These are phyloP conservation scores for Hippocampus abdominalis DNA, from an alignment of 2,113 vertebrate species.

Conservation along the genomic window DNA sequence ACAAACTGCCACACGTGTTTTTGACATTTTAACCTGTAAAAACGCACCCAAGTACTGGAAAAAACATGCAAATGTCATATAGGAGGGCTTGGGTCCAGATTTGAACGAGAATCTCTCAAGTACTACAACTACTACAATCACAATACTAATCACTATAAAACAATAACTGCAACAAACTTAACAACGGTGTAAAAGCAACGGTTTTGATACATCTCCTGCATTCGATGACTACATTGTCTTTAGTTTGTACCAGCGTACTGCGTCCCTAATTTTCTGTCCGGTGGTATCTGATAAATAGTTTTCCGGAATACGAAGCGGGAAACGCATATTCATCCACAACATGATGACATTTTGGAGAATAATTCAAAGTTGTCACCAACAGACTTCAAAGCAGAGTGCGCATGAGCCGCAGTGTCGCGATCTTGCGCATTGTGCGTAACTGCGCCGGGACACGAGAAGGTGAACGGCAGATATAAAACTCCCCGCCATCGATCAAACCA, in stretches of 20 bases:
- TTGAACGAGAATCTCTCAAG: no score
- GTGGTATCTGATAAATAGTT: not conserved
- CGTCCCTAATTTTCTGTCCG: not conserved
- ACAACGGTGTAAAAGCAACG: not conserved
- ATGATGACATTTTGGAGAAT: not conserved
- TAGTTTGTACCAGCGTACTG: not conserved
- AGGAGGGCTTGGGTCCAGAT: not conserved
- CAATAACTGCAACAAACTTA: not conserved
- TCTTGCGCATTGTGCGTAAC: constrained; percentile 51
- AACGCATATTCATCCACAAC: not conserved
- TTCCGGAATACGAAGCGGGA: not conserved
- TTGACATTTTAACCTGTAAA: not conserved
- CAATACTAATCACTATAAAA: no score
- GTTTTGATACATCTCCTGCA: not conserved
- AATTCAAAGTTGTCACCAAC: not conserved
- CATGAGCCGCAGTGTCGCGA: not conserved
- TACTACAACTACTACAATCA: no score
- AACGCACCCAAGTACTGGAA: not conserved
- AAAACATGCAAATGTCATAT: not conserved
- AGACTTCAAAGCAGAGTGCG: not conserved
- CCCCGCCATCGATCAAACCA: not conserved
- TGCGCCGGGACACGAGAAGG: constrained; percentile 6
- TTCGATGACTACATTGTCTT: not conserved
- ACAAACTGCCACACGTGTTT: no score
- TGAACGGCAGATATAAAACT: constrained; percentile 2